Conservation (phyloP, 2,113 vertebrate species). For the Melospiza melodia region DNA sequence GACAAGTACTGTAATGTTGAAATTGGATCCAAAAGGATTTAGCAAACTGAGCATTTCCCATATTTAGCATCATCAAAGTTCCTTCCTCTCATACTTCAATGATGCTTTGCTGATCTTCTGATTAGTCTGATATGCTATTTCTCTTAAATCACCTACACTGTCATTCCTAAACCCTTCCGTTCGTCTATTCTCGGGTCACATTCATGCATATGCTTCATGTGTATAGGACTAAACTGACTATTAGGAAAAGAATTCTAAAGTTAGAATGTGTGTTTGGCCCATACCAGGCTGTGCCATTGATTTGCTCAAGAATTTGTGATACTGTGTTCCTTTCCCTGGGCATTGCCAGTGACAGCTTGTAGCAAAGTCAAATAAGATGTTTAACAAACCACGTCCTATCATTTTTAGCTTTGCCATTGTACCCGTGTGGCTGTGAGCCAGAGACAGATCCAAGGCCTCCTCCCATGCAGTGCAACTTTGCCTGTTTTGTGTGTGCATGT, state of each 20-base stretch:
- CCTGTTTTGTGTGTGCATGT: not conserved
- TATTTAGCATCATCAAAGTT: slow-evolving; percentile 87
- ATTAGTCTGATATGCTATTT: slow-evolving; percentile 80
- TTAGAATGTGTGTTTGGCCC: not conserved
- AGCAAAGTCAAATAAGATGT: slow-evolving; percentile 68
- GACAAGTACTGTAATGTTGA: slow-evolving; percentile 67
- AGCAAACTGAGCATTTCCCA: slow-evolving; percentile 85
- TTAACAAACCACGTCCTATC: slow-evolving; percentile 70
- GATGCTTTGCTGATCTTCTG: slow-evolving; percentile 83
- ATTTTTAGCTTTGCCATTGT: slow-evolving; percentile 47
- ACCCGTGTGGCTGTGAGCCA: slow-evolving; percentile 50
- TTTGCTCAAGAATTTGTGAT: slow-evolving; percentile 38
- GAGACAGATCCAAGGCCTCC: not conserved
- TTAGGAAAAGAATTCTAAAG: not conserved
- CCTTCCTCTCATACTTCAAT: slow-evolving; percentile 81
- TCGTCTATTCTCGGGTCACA: slow-evolving; percentile 31
- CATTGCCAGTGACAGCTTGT: slow-evolving; percentile 46
- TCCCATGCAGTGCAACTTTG: not conserved
- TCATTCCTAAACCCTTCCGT: slow-evolving; percentile 26
- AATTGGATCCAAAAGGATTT: slow-evolving; percentile 84
- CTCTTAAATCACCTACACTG: slow-evolving; percentile 50
- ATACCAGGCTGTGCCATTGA: slow-evolving; percentile 5
- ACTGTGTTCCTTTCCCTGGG: not conserved
- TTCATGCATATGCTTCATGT: not conserved
- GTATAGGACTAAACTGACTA: not conserved